These are phyloP conservation scores for Leptinotarsa defecta DNA, from an alignment of 1,140 invertebrate species.

Conservation along the genomic window DNA sequence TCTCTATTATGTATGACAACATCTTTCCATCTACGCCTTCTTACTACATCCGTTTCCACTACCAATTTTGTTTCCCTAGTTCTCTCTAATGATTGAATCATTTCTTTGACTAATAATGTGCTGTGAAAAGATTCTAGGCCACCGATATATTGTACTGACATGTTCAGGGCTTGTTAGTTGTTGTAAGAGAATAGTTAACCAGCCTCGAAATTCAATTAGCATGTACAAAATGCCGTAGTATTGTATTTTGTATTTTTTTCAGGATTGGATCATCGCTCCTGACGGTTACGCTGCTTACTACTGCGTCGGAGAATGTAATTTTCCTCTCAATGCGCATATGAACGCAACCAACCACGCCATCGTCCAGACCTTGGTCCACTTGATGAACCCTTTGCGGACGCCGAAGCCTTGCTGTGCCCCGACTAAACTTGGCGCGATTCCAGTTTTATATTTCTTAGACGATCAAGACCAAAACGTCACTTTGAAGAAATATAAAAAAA, in stretches of 20 bases:
- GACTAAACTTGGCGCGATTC: conserved; percentile 85
- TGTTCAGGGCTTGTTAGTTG: no score
- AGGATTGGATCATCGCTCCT: conserved; percentile 96
- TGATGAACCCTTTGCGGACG: conserved; percentile 78
- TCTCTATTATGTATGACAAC: no score
- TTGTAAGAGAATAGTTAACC: no score
- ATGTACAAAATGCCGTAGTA: no score
- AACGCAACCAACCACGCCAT: conserved; percentile 97
- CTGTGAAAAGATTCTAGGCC: no score
- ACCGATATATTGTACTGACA: no score
- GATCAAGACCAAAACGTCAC: conserved; percentile 90
- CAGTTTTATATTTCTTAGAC: conserved; percentile 88
- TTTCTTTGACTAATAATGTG: no score
- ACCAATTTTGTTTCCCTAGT: no score
- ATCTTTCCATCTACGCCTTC: no score
- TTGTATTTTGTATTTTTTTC: conserved; percentile 41
- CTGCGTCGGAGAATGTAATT: conserved; percentile 92
- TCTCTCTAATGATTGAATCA: no score
- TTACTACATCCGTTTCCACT: no score
- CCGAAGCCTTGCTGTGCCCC: conserved; percentile 92
- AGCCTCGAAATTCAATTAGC: no score
- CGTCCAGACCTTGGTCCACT: conserved; percentile 89
- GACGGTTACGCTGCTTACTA: conserved; percentile 93
- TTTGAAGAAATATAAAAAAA: conserved; percentile 92
- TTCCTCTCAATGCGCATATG: conserved; percentile 88